phyloP scores from a whole-genome alignment of 2,888 invertebrate species.

The Heliothis peltigera region DNA sequence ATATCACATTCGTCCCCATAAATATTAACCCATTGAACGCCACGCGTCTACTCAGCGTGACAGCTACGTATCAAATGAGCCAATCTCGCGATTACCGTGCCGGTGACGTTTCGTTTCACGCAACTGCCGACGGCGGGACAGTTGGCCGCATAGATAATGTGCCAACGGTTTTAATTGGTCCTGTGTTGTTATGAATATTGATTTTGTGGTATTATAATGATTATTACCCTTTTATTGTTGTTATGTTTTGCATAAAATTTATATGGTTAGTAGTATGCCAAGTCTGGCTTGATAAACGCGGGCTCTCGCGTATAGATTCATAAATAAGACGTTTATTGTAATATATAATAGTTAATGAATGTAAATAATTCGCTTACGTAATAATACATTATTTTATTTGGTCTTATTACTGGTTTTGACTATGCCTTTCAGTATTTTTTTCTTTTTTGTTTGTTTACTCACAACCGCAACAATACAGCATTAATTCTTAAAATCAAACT shows the following conservation, averaged over 20 bases:
- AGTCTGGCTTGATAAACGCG: neutral
- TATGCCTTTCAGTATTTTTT: no score
- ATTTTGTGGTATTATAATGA: conserved; percentile 35
- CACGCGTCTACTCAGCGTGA: conserved; percentile 67
- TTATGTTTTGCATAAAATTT: conserved; percentile 1
- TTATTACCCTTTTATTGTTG: conserved; percentile 25
- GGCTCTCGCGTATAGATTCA: no score
- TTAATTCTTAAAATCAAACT: no score
- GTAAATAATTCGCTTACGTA: no score
- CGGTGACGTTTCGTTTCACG: conserved; percentile 80
- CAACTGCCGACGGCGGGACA: conserved; percentile 82
- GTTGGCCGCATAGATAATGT: conserved; percentile 76
- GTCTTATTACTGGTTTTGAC: no score
- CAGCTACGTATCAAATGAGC: conserved; percentile 77
- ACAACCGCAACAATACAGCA: no score
- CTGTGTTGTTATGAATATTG: conserved; percentile 60
- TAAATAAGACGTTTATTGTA: no score
- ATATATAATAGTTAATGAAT: no score
- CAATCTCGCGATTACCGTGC: conserved; percentile 80
- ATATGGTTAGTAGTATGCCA: neutral
- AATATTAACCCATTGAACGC: conserved; percentile 59
- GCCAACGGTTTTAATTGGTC: conserved; percentile 63
- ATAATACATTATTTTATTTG: no score
- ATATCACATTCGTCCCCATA: conserved; percentile 49
- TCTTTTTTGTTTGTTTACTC: no score